Evolutionary conservation across 2,113 vertebrate genomes (phyloP), one percentile per base, ranked within the genome.

Genomic region (Synchiropus splendidus): DNA sequence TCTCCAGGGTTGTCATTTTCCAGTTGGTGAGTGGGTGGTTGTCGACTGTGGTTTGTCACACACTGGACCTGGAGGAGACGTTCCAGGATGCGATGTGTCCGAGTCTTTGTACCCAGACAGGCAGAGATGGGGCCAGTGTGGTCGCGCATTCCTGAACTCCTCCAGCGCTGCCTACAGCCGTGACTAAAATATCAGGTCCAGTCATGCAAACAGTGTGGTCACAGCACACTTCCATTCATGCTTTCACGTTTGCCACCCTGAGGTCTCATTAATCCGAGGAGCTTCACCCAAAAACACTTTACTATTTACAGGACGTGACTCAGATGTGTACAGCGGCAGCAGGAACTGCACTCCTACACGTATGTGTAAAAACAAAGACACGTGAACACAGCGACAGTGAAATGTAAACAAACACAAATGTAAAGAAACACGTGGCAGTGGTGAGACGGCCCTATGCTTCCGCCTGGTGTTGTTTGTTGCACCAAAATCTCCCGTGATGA

Each of bases 111-210:
- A 56, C 47, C 69, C 68, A 78, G 74, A 74, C 67, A 54, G 48
- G 61, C 58, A 67, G 67, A 36, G 39, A 12, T 42, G 54, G 64
- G 73, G 61, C 77, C 61, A 67, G 75, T 82, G 81, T 67, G 82
- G 75, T 84, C 75, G 48, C 59, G 51, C 81, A 86, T 87, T 87
- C 83, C 76, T 73, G 16, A 54, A 71, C 74, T 83, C 83, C 81
- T 77, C 79, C 81, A 67, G 63, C n/a, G 33, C 77, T 72, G 74
- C 83, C 81, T 71, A 83, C 80, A 67, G 65, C 38, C 50, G 15
- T 41, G 62, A 74, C 81, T 54, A 80, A 80, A 84, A 84, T 82
- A 83, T 69, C 77, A 56, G 48, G 58, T 62, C 40, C 67, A 67
- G 69, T 54, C 73, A 65, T 68, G 62, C 71, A 72, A 73, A 66